These are phyloP conservation scores for Sturmia bella DNA, from an alignment of 2,888 invertebrate genomes.

Conservation along the genomic window DNA sequence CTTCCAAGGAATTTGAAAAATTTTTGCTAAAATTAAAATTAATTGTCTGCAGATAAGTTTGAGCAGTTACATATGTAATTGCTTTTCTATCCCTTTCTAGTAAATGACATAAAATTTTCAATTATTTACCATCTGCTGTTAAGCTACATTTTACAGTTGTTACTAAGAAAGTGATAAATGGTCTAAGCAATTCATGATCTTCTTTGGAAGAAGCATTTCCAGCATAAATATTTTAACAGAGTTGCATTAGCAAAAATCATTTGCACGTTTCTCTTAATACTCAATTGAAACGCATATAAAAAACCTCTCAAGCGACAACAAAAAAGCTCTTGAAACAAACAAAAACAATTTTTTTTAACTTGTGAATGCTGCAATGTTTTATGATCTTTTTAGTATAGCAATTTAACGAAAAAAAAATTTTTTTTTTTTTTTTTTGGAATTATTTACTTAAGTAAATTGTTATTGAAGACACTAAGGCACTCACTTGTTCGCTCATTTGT, in stretches of 20 bases:
- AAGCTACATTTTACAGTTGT: no score
- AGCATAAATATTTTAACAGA: slow-evolving; percentile 39
- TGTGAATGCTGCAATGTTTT: slow-evolving; percentile 43
- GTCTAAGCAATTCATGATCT: no score
- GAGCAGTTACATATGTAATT: no score
- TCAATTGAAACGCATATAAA: no score
- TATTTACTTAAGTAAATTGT: slow-evolving; percentile 65
- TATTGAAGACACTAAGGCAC: slow-evolving; percentile 38
- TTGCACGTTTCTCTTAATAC: slow-evolving; percentile 36
- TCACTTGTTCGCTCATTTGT: slow-evolving; percentile 32
- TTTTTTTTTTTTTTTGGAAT: no score
- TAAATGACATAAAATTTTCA: no score
- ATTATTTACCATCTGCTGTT: no score
- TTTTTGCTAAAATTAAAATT: no score
- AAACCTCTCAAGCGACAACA: neutral
- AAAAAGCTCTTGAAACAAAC: neutral
- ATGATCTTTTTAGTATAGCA: slow-evolving; percentile 40
- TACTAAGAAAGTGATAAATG: no score
- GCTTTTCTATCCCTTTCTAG: no score
- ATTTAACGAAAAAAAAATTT: slow-evolving; percentile 24
- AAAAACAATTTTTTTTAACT: slow-evolving; percentile 9
- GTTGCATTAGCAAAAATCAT: slow-evolving; percentile 60
- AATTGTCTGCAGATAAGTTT: no score
- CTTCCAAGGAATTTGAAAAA: no score
- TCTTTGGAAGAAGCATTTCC: slow-evolving; percentile 4